Evolutionary conservation across 2,888 invertebrate genomes (phyloP).

Genomic region (Rosalia funebris): DNA sequence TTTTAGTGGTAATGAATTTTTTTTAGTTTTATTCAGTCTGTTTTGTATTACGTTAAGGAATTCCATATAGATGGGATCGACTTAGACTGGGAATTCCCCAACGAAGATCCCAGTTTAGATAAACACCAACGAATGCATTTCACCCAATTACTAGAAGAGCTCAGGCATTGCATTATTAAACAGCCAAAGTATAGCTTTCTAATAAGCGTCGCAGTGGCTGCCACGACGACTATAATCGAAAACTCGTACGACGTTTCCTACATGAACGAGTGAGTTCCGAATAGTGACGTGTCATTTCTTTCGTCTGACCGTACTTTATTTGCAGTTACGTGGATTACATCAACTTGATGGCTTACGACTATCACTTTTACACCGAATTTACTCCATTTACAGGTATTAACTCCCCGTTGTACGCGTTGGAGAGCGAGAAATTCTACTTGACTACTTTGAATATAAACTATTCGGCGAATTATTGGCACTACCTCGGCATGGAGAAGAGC

Average conservation of each 20-base stretch:
- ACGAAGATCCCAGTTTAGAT: constrained; percentile 56
- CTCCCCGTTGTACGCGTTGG: constrained; percentile 77
- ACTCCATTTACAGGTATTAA: constrained; percentile 88
- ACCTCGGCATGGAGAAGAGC: constrained; percentile 77
- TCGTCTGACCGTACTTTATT: constrained; percentile 39
- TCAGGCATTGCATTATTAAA: constrained; percentile 73
- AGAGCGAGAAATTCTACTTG: constrained; percentile 72
- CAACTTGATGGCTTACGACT: constrained; percentile 94
- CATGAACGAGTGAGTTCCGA: constrained; percentile 76
- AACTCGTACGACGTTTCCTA: constrained; percentile 81
- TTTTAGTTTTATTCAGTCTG: constrained; percentile 67
- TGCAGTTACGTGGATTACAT: constrained; percentile 80
- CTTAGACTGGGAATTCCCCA: constrained; percentile 90
- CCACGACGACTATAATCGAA: constrained; percentile 79
- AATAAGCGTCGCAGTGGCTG: constrained; percentile 82
- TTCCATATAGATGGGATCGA: constrained; percentile 77
- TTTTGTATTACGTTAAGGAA: constrained; percentile 65
- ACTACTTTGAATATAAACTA: constrained; percentile 83
- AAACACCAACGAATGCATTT: constrained; percentile 77
- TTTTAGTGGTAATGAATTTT: constrained; percentile 1
- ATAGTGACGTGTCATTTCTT: no score
- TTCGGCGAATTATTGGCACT: constrained; percentile 80
- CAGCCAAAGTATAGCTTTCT: constrained; percentile 68
- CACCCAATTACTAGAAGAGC: constrained; percentile 77
- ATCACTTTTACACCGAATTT: constrained; percentile 78